These are phyloP conservation scores for Netelia fuscicornis DNA, from an alignment of 2,888 invertebrate species.

Conservation along the genomic window DNA sequence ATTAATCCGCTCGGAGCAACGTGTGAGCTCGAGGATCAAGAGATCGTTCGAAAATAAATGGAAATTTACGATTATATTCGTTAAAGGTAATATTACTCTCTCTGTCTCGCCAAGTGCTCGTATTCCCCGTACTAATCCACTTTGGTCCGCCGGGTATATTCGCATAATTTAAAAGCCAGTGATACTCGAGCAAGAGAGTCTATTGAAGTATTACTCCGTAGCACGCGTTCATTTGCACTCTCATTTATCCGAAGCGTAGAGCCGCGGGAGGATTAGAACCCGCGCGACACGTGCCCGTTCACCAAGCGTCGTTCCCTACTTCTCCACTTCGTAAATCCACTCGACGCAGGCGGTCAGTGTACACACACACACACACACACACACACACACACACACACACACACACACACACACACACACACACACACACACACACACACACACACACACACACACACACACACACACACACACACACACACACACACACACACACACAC, in stretches of 20 bases:
- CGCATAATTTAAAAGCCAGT: constrained; percentile 60
- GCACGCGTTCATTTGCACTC: constrained; percentile 69
- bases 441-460: not conserved
- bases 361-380: not conserved
- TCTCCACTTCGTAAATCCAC: constrained; percentile 12
- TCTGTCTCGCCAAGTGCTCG: constrained; percentile 1
- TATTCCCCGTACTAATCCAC: constrained; percentile 54
- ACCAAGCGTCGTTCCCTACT: constrained; percentile 34
- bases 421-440: not conserved
- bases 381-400: not conserved
- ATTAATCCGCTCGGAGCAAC: constrained; percentile 61
- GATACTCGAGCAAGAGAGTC: constrained; percentile 51
- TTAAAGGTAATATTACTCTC: constrained; percentile 57
- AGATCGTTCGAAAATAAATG: constrained; percentile 66
- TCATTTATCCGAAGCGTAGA: constrained; percentile 63
- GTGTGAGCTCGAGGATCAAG: constrained; percentile 54
- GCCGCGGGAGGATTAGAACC: constrained; percentile 65
- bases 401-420: not conserved
- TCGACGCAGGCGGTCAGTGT: constrained; percentile 10
- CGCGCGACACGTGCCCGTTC: constrained; percentile 65
- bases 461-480: not conserved
- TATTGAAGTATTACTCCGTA: constrained; percentile 67
- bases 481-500: not conserved
- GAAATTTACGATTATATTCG: constrained; percentile 69
- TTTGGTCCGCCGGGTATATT: constrained; percentile 50